Conservation (phyloP, 2,888 invertebrate species). For the Tetranychus truncatus region DNA sequence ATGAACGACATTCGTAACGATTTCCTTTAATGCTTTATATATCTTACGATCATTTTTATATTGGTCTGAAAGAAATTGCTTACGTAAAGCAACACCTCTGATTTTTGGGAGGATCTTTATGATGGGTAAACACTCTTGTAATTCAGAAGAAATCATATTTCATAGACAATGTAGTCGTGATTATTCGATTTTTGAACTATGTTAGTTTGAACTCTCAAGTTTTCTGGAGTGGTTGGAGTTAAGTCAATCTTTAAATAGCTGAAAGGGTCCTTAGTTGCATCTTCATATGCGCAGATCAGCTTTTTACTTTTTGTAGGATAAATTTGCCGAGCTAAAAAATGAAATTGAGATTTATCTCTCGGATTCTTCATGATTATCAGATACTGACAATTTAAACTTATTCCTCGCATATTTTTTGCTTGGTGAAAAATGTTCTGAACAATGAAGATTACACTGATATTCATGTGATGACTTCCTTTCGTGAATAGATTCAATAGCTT, state of each 20-base stretch:
- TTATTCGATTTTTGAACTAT: not conserved
- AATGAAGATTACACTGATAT: conserved; percentile 18
- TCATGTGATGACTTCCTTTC: conserved; percentile 19
- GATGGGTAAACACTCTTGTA: not conserved
- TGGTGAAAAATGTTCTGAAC: conserved; percentile 19
- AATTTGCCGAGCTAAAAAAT: conserved; percentile 4
- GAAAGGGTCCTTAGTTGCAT: conserved; percentile 15
- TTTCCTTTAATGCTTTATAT: conserved; percentile 14
- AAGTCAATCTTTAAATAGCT: conserved; percentile 19
- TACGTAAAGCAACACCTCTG: not conserved
- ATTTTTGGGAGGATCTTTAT: not conserved
- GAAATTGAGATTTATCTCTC: not conserved
- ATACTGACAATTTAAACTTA: conserved; percentile 15
- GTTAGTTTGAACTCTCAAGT: not conserved
- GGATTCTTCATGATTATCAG: conserved; percentile 11
- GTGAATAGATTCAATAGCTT: conserved; percentile 17
- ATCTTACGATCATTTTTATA: not conserved
- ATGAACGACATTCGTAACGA: conserved; percentile 11
- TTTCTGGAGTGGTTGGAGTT: not conserved
- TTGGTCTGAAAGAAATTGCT: not conserved
- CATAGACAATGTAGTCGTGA: conserved; percentile 10
- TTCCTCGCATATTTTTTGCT: conserved; percentile 15
- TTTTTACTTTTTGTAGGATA: conserved; percentile 10
- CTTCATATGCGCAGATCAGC: conserved; percentile 13
- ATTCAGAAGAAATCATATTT: not conserved